Percentiles rank a stretch among this genome's conserved stretches.
Evolutionary conservation across 2,888 invertebrate genomes (phyloP).

Genomic region (Strigamia transsilvanica): DNA sequence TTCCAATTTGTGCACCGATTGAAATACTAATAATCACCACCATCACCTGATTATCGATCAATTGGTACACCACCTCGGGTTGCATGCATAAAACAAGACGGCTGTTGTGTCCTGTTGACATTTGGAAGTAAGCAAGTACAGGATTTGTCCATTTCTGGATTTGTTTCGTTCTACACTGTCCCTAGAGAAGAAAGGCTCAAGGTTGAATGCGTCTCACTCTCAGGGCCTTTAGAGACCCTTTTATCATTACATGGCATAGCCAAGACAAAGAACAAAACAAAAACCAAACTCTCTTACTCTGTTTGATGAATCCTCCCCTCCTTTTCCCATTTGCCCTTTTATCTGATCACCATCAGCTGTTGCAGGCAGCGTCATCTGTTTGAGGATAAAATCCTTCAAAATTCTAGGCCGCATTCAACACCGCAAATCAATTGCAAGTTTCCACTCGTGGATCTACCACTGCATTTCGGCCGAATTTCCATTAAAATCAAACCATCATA

Average conservation of each 20-base stretch:
- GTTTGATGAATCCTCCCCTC: conserved; percentile 31
- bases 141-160: conserved; percentile 46
- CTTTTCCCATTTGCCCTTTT: conserved; percentile 40
- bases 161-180: conserved; percentile 17
- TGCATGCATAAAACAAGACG: background rate
- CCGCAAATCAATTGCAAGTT: conserved; percentile 41
- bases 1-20: no score
- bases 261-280: background rate
- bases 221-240: conserved; percentile 21
- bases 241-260: conserved; percentile 32
- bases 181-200: background rate
- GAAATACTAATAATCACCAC: no score
- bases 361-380: conserved; percentile 37
- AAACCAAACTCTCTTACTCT: conserved; percentile 11
- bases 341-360: conserved; percentile 43
- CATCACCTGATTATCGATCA: no score
- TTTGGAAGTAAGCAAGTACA: background rate
- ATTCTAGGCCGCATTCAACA: conserved; percentile 22
- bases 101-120: background rate
- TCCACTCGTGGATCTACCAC: background rate
- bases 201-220: conserved; percentile 35
- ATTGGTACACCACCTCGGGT: no score
- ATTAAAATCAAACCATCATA: conserved; percentile 2
- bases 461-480: background rate
- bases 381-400: conserved; percentile 42